These are phyloP conservation scores for Bembecia ichneumoniformis DNA, from an alignment of 2,888 invertebrate species.

Conservation along the genomic window DNA sequence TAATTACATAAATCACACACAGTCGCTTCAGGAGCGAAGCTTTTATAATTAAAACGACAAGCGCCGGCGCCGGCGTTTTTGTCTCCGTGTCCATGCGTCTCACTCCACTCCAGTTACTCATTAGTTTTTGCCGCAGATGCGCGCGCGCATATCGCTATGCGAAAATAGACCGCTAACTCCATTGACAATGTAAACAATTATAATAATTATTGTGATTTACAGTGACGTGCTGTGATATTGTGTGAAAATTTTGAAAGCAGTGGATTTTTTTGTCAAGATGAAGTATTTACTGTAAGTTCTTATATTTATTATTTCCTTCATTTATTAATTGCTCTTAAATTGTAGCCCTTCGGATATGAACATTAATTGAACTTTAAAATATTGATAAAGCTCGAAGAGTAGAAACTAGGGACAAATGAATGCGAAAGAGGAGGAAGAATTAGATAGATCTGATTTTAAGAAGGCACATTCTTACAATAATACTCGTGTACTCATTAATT, in stretches of 20 bases:
- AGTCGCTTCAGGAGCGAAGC: slow-evolving; percentile 2
- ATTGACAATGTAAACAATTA: background rate
- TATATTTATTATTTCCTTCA: too few relatives aligned
- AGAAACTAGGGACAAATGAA: too few relatives aligned
- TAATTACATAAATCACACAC: too few relatives aligned
- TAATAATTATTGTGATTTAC: background rate
- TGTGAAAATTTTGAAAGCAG: slow-evolving; percentile 1
- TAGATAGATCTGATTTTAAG: too few relatives aligned
- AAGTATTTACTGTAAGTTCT: slow-evolving; percentile 22
- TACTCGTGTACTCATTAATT: too few relatives aligned
- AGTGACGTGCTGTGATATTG: slow-evolving; percentile 4
- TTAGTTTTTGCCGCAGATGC: slow-evolving; percentile 3
- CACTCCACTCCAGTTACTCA: slow-evolving; percentile 6
- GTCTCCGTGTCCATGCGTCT: background rate
- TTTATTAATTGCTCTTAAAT: too few relatives aligned
- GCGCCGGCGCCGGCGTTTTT: slow-evolving; percentile 3
- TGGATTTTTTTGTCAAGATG: slow-evolving; percentile 16
- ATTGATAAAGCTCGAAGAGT: too few relatives aligned
- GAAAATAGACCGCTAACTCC: background rate
- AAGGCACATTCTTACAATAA: too few relatives aligned
- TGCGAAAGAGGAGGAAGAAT: too few relatives aligned
- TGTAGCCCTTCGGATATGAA: too few relatives aligned
- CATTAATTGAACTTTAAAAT: too few relatives aligned
- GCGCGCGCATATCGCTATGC: slow-evolving; percentile 3
- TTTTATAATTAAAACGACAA: slow-evolving; percentile 5